phyloP scores from a whole-genome alignment of 2,888 invertebrate genomes.

The Orthosia gothica region DNA sequence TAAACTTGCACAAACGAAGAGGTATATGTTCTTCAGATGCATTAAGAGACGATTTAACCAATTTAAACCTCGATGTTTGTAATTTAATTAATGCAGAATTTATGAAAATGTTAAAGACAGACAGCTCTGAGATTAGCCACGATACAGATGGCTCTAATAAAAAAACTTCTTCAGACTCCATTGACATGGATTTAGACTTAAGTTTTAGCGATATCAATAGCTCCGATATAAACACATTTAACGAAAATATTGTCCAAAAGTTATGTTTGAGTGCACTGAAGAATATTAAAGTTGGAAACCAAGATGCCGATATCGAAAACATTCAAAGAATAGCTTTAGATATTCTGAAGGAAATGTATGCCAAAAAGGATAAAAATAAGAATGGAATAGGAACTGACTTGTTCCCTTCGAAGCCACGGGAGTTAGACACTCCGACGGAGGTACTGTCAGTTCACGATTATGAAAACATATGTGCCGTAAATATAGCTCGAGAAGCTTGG shows the following conservation, averaged over 20 bases:
- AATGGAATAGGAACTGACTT: constrained; percentile 79
- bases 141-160: constrained; percentile 89
- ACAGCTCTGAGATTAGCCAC: constrained; percentile 87
- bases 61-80: constrained; percentile 81
- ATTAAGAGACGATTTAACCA: constrained; percentile 84
- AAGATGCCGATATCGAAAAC: constrained; percentile 90
- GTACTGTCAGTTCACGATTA: constrained; percentile 93
- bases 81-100: constrained; percentile 83
- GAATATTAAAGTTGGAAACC: constrained; percentile 90
- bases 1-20: constrained; percentile 90
- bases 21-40: constrained; percentile 92
- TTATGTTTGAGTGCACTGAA: constrained; percentile 89
- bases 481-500: constrained; percentile 93
- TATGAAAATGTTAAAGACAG: constrained; percentile 84
- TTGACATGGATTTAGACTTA: constrained; percentile 90
- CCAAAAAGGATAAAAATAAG: constrained; percentile 88
- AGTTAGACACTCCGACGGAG: constrained; percentile 91
- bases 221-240: constrained; percentile 90
- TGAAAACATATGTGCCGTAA: constrained; percentile 93
- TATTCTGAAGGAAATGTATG: constrained; percentile 90
- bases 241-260: constrained; percentile 91
- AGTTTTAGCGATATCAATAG: constrained; percentile 91
- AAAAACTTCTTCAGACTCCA: constrained; percentile 90
- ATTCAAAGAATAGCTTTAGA: constrained; percentile 90
- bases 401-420: constrained; percentile 85